A percentile compares a stretch with the other conserved stretches of the same genome.
These are phyloP conservation scores for Acanthurus tractus DNA, from an alignment of 2,797 vertebrate genomes.

Conservation along the genomic window DNA sequence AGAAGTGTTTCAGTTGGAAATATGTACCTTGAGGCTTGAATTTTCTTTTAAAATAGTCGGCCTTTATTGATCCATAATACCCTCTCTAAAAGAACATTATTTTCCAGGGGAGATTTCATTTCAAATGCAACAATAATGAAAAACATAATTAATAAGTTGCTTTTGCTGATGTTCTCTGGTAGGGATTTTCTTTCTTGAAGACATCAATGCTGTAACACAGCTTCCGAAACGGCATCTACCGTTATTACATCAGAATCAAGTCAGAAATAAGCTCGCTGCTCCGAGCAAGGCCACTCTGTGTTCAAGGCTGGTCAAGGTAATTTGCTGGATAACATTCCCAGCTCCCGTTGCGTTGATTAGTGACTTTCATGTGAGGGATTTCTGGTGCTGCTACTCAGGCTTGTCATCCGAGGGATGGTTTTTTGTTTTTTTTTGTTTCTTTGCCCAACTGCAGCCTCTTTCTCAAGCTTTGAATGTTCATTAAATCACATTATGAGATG, in stretches of 20 bases:
- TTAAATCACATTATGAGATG: conserved; percentile 45
- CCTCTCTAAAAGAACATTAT: neutral
- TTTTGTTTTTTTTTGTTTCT: neutral
- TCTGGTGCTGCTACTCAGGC: conserved; percentile 8
- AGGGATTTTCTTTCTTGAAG: neutral
- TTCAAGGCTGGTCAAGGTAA: conserved; percentile 68
- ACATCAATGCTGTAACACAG: conserved; percentile 9
- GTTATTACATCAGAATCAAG: conserved; percentile 36
- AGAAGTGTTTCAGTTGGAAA: conserved; percentile 3
- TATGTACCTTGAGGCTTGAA: neutral
- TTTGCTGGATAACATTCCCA: conserved; percentile 56
- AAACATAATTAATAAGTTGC: conserved; percentile 12
- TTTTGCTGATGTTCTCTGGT: conserved; percentile 3
- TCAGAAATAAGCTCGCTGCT: conserved; percentile 26
- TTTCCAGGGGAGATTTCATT: neutral
- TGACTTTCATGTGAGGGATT: conserved; percentile 57
- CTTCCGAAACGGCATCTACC: conserved; percentile 28
- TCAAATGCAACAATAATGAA: neutral
- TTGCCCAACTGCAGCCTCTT: neutral
- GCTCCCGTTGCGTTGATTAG: conserved; percentile 45
- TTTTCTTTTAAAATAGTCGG: neutral
- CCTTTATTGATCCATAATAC: neutral
- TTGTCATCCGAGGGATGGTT: conserved; percentile 33
- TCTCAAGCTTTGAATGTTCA: conserved; percentile 37
- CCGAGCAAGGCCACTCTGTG: neutral